These are phyloP conservation scores for Gila robusta DNA, from an alignment of 2,797 vertebrate genomes.

Conservation along the genomic window DNA sequence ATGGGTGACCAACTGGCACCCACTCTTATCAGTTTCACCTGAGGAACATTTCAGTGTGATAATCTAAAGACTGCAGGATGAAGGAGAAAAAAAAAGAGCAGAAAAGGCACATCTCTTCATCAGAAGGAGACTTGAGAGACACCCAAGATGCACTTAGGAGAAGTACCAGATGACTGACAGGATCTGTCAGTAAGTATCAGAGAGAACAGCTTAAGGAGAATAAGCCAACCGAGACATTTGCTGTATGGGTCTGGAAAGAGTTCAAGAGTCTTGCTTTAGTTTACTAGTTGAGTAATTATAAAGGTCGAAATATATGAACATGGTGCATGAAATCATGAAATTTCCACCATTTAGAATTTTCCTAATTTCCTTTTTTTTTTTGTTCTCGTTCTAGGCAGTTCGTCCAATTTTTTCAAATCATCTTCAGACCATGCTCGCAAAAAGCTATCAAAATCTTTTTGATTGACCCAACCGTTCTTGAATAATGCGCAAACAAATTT, in stretches of 20 bases:
- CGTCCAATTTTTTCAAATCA: not conserved
- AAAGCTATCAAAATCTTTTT: not conserved
- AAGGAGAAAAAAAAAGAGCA: not conserved
- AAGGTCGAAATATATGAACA: not conserved
- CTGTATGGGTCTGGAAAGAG: not conserved
- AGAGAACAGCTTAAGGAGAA: slow-evolving; percentile 4
- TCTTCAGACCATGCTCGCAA: not conserved
- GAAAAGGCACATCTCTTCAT: slow-evolving; percentile 14
- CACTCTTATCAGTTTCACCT: slow-evolving; percentile 20
- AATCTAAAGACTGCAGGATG: not conserved
- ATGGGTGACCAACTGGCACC: not conserved
- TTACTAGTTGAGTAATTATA: not conserved
- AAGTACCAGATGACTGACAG: slow-evolving; percentile 13
- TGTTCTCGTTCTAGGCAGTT: too few species aligned
- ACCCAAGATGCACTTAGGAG: slow-evolving; percentile 5
- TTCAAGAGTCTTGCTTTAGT: not conserved
- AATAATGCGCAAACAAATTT: not conserved
- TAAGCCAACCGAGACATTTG: slow-evolving; percentile 5
- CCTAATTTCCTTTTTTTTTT: too few species aligned
- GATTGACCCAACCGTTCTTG: not conserved
- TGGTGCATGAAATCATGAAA: not conserved
- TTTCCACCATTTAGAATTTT: not conserved
- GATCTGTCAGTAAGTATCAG: slow-evolving; percentile 20
- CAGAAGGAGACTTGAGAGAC: slow-evolving; percentile 11
- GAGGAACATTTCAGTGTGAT: not conserved